Base-by-base conservation (phyloP, 1,140 invertebrate genomes). In the Heliconius nattereri region DNA sequence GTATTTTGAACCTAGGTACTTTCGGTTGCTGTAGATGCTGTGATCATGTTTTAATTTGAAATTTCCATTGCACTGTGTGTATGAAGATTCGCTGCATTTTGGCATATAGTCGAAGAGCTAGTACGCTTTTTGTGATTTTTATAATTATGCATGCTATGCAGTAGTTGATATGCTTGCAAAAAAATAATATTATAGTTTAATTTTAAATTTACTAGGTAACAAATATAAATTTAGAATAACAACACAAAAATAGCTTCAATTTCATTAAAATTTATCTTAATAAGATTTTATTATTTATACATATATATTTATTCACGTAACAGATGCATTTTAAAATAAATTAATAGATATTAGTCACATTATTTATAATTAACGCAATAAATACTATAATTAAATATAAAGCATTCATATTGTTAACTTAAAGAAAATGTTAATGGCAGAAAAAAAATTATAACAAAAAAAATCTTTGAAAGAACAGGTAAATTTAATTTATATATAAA, bases 1-100 rank as follows among this genome's bases (percentile, higher is more conserved):
- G 91, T 95, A 95, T 88, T 96, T 96, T 94, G 95, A 96, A 91
- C 94, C 96, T 95, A 96, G 95, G 96, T 96, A 96, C 89, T 85
- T 93, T 93, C 78, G 85, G 89, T 94, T 93, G 92, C 92, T 84
- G 92, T 93, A 94, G 92, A 86, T 49, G 86, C 87, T 75, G 7
- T 72, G 35, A 35, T 37, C 71, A 72, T 72, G n/a, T 40, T 72
- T 37, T 72, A n/a, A 35, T 35, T 72, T 37, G 7, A 26, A 20
- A 37, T n/a, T 37, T 35, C 35, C 29, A 35, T 72, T 35, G 71
- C 71, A 72, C 71, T 37, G 35, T 52, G 6, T 57, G 11, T 16
- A n/a, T 60, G 19, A 20, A 45, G 19, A n/a, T 26, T 74, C 26
- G 20, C 23, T 52, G 73, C 73, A 74, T 74, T 74, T 45, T 52